Evolutionary conservation across 2,113 vertebrate genomes (phyloP).

Genomic region (Phyllostomus discolor): DNA sequence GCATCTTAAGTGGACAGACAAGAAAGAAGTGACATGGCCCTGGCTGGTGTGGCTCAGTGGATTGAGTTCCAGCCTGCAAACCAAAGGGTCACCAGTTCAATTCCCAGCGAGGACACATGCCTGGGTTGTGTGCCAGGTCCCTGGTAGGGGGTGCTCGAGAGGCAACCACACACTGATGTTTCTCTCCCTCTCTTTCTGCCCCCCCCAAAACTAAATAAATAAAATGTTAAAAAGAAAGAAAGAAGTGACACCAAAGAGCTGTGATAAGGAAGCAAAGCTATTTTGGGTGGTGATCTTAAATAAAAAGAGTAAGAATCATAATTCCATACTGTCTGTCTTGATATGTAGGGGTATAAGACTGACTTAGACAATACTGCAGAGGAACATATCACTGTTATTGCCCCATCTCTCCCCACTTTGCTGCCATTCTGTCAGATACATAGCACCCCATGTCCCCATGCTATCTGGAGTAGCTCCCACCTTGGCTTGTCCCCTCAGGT

Average conservation of each 20-base stretch:
- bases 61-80: too few species aligned
- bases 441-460: neutral
- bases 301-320: neutral
- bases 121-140: too few species aligned
- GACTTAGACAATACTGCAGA: neutral
- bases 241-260: neutral
- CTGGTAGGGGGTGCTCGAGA: too few species aligned
- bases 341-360: neutral
- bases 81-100: too few species aligned
- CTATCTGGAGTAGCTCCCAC: neutral
- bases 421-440: neutral
- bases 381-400: neutral
- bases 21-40: neutral
- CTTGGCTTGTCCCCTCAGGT: neutral
- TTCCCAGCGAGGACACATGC: too few species aligned
- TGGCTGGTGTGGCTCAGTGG: too few species aligned
- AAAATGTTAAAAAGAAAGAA: neutral
- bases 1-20: slow-evolving; percentile 31
- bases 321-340: neutral
- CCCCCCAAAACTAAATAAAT: too few species aligned
- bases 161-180: too few species aligned
- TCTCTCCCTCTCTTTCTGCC: too few species aligned
- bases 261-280: slow-evolving; percentile 29
- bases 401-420: neutral
- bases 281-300: slow-evolving; percentile 38